Base-by-base conservation (phyloP, 2,888 invertebrate species). In the Hirtodrosophila alboralis region DNA sequence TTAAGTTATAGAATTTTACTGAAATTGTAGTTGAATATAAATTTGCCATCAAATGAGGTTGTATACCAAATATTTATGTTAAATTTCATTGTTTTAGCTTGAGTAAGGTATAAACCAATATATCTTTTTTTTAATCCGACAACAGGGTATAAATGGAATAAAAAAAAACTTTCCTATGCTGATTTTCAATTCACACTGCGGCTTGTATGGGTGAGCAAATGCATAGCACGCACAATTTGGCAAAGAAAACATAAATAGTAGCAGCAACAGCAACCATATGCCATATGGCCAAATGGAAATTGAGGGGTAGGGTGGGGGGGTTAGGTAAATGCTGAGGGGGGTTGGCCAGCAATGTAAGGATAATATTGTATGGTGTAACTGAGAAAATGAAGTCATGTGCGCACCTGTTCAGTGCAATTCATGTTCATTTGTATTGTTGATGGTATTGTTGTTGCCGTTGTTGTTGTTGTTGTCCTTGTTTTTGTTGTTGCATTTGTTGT, bases 381-480 rank as follows among this genome's bases (percentile, higher is more conserved):
- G 78, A 67, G 78, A 67, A 81, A 81, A 81, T 84, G 81, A 81
- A 81, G 81, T 84, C 81, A 81, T 80, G 81, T 80, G 76, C 79
- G 78, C 79, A 80, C 81, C 84, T 84, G 81, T 73, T 74, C 84
- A 71, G 59, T 84, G 75, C 84, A 84, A 78, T 84, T 81, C 84
- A 78, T 84, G 81, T 84, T 80, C 84, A 78, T 80, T 84, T 81
- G 84, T 84, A 78, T 69, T 80, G 79, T 76, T 79, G 83, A 64
- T 70, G 66, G 40, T 53, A 51, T 51, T 67, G 58, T 51, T 54
- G 65, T 44, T 53, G 34, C 4, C 33, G 49, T 37, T 54, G 23
- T 16, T 57, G 40, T 37, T 41, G 26, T 28, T 36, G 28, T 28
- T 44, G 23, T 27, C 47, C 23, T 10, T 61, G 21, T 16, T 30